Percentiles rank a stretch among this genome's conserved stretches.
Evolutionary conservation across 2,888 invertebrate species (phyloP).

Genomic region (Phymatocera aterrima): DNA sequence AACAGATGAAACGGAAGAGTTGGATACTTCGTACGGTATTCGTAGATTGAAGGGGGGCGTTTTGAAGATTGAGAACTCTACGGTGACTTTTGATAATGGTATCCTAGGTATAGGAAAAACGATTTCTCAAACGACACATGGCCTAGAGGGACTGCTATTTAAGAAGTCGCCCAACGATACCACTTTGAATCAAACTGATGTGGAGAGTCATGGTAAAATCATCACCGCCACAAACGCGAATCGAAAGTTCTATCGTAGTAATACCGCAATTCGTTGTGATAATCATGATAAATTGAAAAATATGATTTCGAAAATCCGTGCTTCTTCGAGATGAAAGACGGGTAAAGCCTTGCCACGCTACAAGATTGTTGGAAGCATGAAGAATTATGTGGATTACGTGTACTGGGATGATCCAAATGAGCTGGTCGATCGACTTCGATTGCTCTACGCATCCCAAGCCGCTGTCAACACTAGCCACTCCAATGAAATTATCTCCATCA

Average conservation of each 20-base stretch:
- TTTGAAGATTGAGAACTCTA: slow-evolving; percentile 48
- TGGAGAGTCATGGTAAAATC: slow-evolving; percentile 45
- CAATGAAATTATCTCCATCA: too few relatives aligned
- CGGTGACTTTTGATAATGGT: slow-evolving; percentile 44
- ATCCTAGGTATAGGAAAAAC: slow-evolving; percentile 32
- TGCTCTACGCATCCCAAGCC: too few relatives aligned
- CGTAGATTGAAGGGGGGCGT: slow-evolving; percentile 45
- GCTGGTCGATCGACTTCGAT: too few relatives aligned
- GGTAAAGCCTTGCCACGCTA: slow-evolving; percentile 41
- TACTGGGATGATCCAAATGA: slow-evolving; percentile 50
- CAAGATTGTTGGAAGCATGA: slow-evolving; percentile 44
- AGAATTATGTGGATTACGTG: slow-evolving; percentile 46
- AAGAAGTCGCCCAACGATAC: too few relatives aligned
- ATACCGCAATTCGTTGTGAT: slow-evolving; percentile 30
- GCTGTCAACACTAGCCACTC: too few relatives aligned
- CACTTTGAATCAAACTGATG: slow-evolving; percentile 40
- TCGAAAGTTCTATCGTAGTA: slow-evolving; percentile 47
- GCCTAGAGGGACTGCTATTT: slow-evolving; percentile 51
- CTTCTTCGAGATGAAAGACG: too few relatives aligned
- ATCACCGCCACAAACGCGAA: slow-evolving; percentile 50
- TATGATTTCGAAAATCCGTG: slow-evolving; percentile 15
- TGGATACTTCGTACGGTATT: too few relatives aligned
- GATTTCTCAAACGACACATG: slow-evolving; percentile 43
- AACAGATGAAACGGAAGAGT: too few relatives aligned
- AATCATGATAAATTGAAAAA: slow-evolving; percentile 33